Conservation (phyloP, 2,888 invertebrate genomes). For the Stegophylla sp. region DNA sequence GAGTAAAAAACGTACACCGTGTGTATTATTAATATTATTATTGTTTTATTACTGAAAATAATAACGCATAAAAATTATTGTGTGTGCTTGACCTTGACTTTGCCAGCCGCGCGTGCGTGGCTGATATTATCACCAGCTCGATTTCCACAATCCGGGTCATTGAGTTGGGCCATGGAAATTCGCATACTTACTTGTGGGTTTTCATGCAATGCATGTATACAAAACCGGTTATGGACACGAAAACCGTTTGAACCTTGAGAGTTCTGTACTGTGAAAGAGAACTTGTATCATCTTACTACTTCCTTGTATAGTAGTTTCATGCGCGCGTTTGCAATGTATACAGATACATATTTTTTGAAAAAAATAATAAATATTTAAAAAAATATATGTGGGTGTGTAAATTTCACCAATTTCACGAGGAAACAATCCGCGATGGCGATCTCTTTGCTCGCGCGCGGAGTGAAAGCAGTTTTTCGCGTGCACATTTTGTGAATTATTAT, state of each 20-base stretch:
- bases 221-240: neutral
- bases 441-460: neutral
- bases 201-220: neutral
- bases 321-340: too few relatives aligned
- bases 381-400: neutral
- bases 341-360: too few relatives aligned
- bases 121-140: slow-evolving; percentile 26
- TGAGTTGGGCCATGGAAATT: slow-evolving; percentile 16
- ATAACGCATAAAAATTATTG: neutral
- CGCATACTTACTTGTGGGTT: neutral
- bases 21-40: neutral
- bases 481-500: neutral
- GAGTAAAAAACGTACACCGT: neutral
- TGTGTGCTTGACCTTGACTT: slow-evolving; percentile 48
- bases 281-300: neutral
- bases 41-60: neutral
- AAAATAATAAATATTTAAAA: neutral
- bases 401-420: slow-evolving; percentile 43
- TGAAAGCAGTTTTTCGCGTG: slow-evolving; percentile 34
- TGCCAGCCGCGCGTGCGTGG: slow-evolving; percentile 32
- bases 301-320: slow-evolving; percentile 4
- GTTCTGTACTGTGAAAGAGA: neutral
- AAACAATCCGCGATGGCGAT: slow-evolving; percentile 39
- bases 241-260: neutral
- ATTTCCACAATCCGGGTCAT: slow-evolving; percentile 35